Conservation (phyloP, 2,888 invertebrate species). For the Celastrina argiolus region DNA sequence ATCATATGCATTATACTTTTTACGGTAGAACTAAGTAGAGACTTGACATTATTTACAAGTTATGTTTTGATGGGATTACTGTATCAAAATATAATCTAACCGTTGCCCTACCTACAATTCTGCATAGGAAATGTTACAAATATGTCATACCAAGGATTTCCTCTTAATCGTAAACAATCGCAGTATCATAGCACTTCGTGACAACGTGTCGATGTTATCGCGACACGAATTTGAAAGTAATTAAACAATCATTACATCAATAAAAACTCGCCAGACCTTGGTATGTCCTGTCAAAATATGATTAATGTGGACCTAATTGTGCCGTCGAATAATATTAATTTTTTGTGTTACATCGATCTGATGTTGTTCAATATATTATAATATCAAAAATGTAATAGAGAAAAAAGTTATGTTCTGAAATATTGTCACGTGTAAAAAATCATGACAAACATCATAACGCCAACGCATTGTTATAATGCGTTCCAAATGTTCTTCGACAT, state of each 20-base stretch:
- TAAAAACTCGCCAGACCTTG: constrained; percentile 9
- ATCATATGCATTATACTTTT: too few relatives aligned
- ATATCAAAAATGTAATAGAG: too few relatives aligned
- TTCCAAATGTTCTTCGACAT: too few relatives aligned
- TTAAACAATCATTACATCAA: constrained; percentile 31
- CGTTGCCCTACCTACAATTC: constrained; percentile 5
- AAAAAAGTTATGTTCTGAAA: too few relatives aligned
- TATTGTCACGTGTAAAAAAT: too few relatives aligned
- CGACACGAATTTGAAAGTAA: constrained; percentile 37
- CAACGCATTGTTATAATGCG: too few relatives aligned
- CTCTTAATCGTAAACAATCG: constrained; percentile 33
- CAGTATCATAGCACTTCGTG: constrained; percentile 44
- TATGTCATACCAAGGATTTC: constrained; percentile 33
- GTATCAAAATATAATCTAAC: too few relatives aligned
- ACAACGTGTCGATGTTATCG: constrained; percentile 32
- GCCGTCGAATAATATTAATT: not conserved
- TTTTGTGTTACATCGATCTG: not conserved
- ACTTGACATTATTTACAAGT: too few relatives aligned
- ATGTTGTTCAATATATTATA: too few relatives aligned
- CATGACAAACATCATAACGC: too few relatives aligned
- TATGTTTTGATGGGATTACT: too few relatives aligned
- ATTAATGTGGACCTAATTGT: not conserved
- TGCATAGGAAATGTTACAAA: constrained; percentile 19
- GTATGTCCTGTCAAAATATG: constrained; percentile 6
- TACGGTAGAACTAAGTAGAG: too few relatives aligned